Conservation (phyloP, 2,113 vertebrate genomes). For the Serilophus lunatus region DNA sequence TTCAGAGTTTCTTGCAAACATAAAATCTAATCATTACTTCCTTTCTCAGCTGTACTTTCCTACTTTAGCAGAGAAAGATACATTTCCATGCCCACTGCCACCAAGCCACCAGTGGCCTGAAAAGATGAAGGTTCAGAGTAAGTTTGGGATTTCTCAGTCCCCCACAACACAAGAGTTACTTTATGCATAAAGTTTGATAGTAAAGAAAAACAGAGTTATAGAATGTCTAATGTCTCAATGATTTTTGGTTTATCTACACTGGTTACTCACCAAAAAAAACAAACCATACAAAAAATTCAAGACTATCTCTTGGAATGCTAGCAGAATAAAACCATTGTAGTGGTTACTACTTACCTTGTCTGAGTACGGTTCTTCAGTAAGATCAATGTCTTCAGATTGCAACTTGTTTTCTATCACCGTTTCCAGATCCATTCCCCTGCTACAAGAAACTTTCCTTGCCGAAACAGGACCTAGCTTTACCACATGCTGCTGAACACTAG, state of each 20-base stretch:
- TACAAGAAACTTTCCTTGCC: conserved; percentile 82
- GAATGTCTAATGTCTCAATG: not conserved
- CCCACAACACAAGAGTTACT: not conserved
- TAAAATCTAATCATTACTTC: not conserved
- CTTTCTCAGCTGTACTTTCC: not conserved
- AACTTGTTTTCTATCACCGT: conserved; percentile 87
- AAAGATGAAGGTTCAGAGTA: not conserved
- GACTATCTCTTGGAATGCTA: not conserved
- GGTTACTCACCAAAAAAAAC: not conserved
- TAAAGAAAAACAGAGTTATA: not conserved
- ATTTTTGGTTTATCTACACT: not conserved
- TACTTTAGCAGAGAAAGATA: not conserved
- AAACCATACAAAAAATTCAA: not conserved
- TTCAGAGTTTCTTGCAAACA: not conserved
- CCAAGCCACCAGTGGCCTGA: not conserved
- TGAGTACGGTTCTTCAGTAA: conserved; percentile 95
- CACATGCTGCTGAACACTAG: conserved; percentile 79
- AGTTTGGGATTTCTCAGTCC: not conserved
- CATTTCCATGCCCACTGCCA: not conserved
- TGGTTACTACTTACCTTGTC: conserved; percentile 83
- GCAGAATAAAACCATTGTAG: not conserved
- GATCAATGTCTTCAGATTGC: conserved; percentile 87
- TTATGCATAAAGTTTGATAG: not conserved
- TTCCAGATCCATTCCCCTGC: conserved; percentile 83
- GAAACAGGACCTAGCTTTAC: conserved; percentile 77